Percentiles rank a stretch among this genome's conserved stretches.
phyloP scores from a whole-genome alignment of 2,888 invertebrate species.

The Caenorhabditis panamensis region DNA sequence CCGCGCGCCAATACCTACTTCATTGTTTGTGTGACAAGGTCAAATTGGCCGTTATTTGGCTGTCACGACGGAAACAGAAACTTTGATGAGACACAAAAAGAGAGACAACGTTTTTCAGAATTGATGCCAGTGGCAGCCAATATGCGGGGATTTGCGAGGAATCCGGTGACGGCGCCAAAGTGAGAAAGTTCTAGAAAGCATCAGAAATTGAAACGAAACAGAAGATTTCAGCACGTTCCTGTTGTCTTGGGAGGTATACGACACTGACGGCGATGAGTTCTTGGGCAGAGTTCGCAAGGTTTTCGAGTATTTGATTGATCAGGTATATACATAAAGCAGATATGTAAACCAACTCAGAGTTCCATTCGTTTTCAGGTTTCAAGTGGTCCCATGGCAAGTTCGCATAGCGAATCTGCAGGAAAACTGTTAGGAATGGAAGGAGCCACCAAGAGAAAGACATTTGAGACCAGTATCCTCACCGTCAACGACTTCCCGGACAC shows the following conservation, averaged over 20 bases:
- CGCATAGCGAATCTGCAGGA: conserved; percentile 25
- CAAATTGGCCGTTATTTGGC: conserved; percentile 58
- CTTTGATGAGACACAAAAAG: not conserved
- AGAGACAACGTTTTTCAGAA: conserved; percentile 52
- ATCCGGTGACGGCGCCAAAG: conserved; percentile 65
- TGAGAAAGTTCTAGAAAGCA: conserved; percentile 11
- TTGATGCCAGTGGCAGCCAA: conserved; percentile 50
- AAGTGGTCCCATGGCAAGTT: conserved; percentile 43
- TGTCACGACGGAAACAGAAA: conserved; percentile 28
- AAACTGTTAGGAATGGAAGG: conserved; percentile 31
- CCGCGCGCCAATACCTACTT: conserved; percentile 33
- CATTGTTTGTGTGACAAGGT: conserved; percentile 56
- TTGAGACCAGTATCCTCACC: conserved; percentile 25
- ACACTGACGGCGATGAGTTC: conserved; percentile 7
- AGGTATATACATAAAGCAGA: conserved; percentile 7
- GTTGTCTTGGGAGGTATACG: conserved; percentile 31
- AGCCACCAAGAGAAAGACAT: conserved; percentile 32
- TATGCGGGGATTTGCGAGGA: conserved; percentile 56
- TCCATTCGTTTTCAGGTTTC: conserved; percentile 27
- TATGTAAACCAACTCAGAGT: not conserved
- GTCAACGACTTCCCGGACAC: conserved; percentile 55
- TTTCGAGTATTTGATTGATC: conserved; percentile 47
- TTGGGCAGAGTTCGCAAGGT: conserved; percentile 13
- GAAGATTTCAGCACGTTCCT: conserved; percentile 47
- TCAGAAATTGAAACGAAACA: not conserved